phyloP scores from a whole-genome alignment of 2,888 invertebrate genomes.

The Orthosia incerta region DNA sequence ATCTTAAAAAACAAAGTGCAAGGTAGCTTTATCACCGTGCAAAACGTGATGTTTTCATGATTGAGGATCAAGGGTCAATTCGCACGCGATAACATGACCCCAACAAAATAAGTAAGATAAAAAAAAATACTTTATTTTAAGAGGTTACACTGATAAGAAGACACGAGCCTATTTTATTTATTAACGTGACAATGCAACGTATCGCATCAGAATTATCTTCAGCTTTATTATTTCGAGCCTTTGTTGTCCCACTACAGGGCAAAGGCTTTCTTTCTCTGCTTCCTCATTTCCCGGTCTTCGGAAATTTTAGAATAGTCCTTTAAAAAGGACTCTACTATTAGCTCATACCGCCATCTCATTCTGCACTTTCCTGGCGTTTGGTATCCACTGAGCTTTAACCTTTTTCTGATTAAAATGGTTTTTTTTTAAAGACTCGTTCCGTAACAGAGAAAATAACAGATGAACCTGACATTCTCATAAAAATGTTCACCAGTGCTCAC shows the following conservation, averaged over 20 bases:
- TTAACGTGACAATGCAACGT: background rate
- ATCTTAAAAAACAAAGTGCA: conserved; percentile 9
- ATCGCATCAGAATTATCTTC: background rate
- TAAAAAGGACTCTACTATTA: too few species aligned
- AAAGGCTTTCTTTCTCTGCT: too few species aligned
- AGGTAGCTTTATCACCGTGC: conserved; percentile 20
- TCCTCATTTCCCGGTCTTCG: too few species aligned
- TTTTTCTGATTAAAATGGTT: background rate
- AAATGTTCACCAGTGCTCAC: background rate
- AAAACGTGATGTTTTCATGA: conserved; percentile 55
- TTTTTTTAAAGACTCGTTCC: background rate
- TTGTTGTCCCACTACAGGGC: too few species aligned
- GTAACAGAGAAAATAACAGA: background rate
- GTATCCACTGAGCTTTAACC: too few species aligned
- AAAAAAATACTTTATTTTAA: conserved; percentile 27
- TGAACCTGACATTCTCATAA: background rate
- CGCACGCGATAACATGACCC: conserved; percentile 37
- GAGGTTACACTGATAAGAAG: conserved; percentile 24
- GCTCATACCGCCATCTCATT: too few species aligned
- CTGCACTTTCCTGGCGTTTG: too few species aligned
- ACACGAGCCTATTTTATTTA: conserved; percentile 16
- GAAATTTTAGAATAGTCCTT: too few species aligned
- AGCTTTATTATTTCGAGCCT: background rate
- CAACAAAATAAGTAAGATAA: conserved; percentile 40
- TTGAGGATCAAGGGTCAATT: conserved; percentile 39